phyloP scores from a whole-genome alignment of 2,113 vertebrate genomes.

The Thamnophis sirtalis region DNA sequence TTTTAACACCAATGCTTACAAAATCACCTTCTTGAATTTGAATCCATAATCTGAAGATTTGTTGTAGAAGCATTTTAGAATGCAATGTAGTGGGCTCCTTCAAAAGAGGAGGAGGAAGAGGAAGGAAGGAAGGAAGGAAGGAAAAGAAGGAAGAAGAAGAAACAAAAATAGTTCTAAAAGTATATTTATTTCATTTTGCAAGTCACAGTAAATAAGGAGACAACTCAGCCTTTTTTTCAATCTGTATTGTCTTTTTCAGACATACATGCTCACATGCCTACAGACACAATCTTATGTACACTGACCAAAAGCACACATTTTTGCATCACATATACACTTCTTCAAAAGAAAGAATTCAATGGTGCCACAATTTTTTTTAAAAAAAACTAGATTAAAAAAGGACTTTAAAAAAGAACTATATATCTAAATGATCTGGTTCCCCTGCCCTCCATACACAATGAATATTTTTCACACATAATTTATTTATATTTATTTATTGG shows the following conservation, averaged over 20 bases:
- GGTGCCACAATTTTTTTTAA: background rate
- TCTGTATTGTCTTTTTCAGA: background rate
- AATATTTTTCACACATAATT: background rate
- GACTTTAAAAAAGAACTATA: background rate
- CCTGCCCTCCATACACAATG: background rate
- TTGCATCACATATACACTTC: background rate
- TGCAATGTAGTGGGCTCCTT: background rate
- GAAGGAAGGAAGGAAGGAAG: too few species aligned
- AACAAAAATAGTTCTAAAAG: background rate
- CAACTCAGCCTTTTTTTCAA: background rate
- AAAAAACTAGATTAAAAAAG: too few species aligned
- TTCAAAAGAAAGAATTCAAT: background rate
- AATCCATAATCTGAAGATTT: background rate
- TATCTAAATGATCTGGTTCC: background rate
- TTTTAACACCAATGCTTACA: background rate
- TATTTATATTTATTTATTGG: background rate
- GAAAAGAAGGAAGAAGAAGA: too few species aligned
- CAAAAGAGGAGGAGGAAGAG: background rate
- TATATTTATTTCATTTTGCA: background rate
- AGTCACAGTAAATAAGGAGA: background rate
- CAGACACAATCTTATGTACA: background rate
- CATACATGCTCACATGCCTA: too few species aligned
- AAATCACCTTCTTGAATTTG: background rate
- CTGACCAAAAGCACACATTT: background rate
- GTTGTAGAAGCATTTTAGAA: background rate